Evolutionary conservation across 2,113 vertebrate genomes (phyloP).

Genomic region (Garra rufa): DNA sequence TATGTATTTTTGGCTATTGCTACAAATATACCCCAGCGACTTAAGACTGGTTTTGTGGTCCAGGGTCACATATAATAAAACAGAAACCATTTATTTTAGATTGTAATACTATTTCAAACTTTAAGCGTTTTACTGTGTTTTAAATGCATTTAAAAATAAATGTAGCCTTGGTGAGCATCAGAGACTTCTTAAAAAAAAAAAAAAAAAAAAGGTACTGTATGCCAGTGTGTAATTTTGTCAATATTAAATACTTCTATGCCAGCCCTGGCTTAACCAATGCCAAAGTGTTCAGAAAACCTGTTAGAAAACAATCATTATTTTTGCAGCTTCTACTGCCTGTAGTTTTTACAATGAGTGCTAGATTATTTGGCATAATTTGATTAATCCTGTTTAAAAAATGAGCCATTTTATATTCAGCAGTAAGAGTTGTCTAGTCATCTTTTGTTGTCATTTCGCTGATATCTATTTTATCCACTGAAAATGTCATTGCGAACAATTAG

Average conservation of each 20-base stretch:
- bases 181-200: too few species aligned
- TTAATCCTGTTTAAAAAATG: neutral
- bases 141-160: neutral
- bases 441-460: conserved; percentile 24
- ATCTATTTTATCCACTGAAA: conserved; percentile 16
- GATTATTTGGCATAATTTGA: neutral
- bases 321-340: neutral
- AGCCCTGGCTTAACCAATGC: neutral
- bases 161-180: too few species aligned
- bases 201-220: neutral
- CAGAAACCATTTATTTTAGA: too few species aligned
- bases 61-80: too few species aligned
- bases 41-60: too few species aligned
- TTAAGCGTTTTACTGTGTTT: neutral
- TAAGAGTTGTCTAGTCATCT: conserved; percentile 8
- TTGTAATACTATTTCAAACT: neutral
- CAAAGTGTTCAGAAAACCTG: neutral
- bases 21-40: too few species aligned
- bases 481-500: conserved; percentile 1
- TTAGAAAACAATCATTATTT: neutral
- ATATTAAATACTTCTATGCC: neutral
- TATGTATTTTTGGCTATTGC: too few species aligned
- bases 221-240: neutral
- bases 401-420: neutral
- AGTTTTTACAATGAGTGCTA: neutral